A percentile compares a stretch with the other conserved stretches of the same genome.
Evolutionary conservation across 1,140 invertebrate species (phyloP).

Genomic region (Drosophila repletoides): DNA sequence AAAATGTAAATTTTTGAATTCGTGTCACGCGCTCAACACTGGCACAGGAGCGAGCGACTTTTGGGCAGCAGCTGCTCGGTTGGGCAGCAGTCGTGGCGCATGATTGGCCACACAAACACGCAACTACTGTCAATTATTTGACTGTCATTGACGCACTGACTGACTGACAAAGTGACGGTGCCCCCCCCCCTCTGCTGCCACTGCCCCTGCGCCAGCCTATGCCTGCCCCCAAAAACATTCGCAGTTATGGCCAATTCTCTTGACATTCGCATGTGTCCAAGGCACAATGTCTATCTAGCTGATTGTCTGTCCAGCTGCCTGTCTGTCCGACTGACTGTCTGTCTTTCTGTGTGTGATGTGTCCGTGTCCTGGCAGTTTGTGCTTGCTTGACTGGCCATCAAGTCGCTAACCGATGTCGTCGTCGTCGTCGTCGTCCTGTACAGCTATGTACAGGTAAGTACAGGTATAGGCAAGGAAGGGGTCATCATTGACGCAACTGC

Average conservation of each 20-base stretch:
- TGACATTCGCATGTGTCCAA: conserved; percentile 65
- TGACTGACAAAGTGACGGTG: conserved; percentile 56
- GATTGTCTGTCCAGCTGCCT: conserved; percentile 4
- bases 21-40: conserved; percentile 25
- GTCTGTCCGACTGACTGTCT: not conserved
- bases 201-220: not conserved
- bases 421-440: conserved; percentile 30
- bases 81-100: conserved; percentile 58
- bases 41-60: not conserved
- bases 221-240: conserved; percentile 17
- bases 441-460: conserved; percentile 47
- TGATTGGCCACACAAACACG: conserved; percentile 80
- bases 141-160: conserved; percentile 77
- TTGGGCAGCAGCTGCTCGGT: conserved; percentile 51
- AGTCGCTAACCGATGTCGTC: conserved; percentile 63
- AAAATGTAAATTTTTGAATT: not conserved
- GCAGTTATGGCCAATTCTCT: conserved; percentile 67
- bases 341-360: conserved; percentile 20
- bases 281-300: conserved; percentile 47
- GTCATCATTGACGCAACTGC: conserved; percentile 71
- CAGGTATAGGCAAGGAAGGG: not conserved
- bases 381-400: conserved; percentile 67
- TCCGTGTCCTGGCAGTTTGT: conserved; percentile 42
- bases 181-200: not conserved
- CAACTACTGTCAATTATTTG: conserved; percentile 81